These are phyloP conservation scores for Tinamus major DNA, from an alignment of 2,797 vertebrate genomes.

Conservation along the genomic window DNA sequence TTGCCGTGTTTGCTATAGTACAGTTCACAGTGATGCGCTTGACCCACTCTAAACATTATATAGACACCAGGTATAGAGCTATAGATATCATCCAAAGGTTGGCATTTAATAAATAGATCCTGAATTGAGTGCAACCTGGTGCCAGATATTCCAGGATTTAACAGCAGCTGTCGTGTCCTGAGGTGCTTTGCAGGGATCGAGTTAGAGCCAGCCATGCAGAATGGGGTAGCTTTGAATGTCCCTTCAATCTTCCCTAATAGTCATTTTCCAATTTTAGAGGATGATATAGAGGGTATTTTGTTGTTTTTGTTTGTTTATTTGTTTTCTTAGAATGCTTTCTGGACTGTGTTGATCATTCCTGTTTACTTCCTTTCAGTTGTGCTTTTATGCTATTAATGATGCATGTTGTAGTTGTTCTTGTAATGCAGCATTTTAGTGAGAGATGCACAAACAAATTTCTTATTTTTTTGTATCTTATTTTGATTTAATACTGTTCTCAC, in stretches of 20 bases:
- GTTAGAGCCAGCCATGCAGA: not conserved
- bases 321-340: not conserved
- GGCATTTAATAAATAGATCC: not conserved
- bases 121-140: not conserved
- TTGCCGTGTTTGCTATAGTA: not conserved
- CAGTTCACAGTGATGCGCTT: not conserved
- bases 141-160: not conserved
- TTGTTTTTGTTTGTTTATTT: too few relatives aligned
- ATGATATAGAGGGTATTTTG: not conserved
- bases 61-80: not conserved
- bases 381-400: not conserved
- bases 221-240: not conserved
- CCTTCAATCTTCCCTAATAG: not conserved
- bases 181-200: not conserved
- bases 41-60: not conserved
- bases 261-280: not conserved
- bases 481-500: constrained; percentile 11
- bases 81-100: not conserved
- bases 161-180: rapidly evolving
- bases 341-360: not conserved
- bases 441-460: not conserved
- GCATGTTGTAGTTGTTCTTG: not conserved
- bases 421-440: not conserved
- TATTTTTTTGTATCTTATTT: not conserved
- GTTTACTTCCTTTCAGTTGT: not conserved